These are phyloP conservation scores for Cryptocheilus praepositus DNA, from an alignment of 2,888 invertebrate genomes.

Conservation along the genomic window DNA sequence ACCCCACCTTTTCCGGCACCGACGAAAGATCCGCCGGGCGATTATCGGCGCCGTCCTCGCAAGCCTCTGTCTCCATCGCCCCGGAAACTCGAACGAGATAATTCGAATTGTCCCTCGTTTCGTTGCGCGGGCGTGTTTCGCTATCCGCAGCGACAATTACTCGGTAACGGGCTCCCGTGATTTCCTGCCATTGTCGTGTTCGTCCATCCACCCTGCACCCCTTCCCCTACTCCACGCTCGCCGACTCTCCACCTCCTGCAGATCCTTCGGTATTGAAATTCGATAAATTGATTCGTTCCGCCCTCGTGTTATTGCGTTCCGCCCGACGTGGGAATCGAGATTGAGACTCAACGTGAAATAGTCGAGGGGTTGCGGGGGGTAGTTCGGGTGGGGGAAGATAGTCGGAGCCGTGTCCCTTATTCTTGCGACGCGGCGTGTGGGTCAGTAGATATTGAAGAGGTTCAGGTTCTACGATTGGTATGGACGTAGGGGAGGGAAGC, in stretches of 20 bases:
- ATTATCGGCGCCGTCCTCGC: background rate
- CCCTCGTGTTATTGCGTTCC: slow-evolving; percentile 34
- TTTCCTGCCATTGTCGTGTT: slow-evolving; percentile 35
- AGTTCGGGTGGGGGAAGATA: background rate
- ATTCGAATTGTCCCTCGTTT: slow-evolving; percentile 39
- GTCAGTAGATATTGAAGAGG: slow-evolving; percentile 1
- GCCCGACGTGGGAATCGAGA: slow-evolving; percentile 4
- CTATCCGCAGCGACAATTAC: slow-evolving; percentile 39
- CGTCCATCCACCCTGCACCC: background rate
- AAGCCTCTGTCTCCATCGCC: background rate
- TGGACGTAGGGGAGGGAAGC: background rate
- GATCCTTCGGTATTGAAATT: slow-evolving; percentile 41
- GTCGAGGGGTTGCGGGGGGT: background rate
- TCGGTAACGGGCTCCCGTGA: slow-evolving; percentile 34
- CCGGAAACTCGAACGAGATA: slow-evolving; percentile 3
- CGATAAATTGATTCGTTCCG: slow-evolving; percentile 50
- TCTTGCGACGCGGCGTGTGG: slow-evolving; percentile 1
- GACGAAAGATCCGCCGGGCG: background rate
- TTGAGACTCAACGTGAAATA: slow-evolving; percentile 11
- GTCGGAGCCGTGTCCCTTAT: background rate
- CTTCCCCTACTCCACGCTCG: background rate
- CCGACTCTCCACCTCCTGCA: background rate
- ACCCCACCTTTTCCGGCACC: too few relatives aligned
- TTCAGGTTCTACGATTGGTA: background rate
- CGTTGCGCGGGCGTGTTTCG: slow-evolving; percentile 38